These are phyloP conservation scores for Cryptomyrus ogoouensis DNA, from an alignment of 2,113 vertebrate species.

Conservation along the genomic window DNA sequence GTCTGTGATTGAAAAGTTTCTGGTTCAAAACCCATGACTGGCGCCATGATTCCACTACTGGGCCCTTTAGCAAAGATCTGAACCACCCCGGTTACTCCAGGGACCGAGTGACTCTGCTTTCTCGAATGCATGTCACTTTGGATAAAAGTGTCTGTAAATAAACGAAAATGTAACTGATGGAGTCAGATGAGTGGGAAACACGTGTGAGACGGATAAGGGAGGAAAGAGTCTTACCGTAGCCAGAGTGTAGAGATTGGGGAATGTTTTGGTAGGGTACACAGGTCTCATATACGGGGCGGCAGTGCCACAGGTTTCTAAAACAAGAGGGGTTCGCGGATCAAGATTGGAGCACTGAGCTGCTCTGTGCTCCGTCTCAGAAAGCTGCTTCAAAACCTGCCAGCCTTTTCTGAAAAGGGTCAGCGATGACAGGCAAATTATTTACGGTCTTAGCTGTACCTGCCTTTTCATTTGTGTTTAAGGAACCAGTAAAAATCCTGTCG, in stretches of 20 bases:
- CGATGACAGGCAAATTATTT: background rate
- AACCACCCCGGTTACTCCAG: background rate
- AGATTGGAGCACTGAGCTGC: background rate
- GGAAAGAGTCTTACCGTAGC: constrained; percentile 73
- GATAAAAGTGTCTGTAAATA: background rate
- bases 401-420: background rate
- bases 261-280: constrained; percentile 93
- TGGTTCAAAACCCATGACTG: background rate
- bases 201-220: background rate
- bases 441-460: background rate
- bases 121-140: background rate
- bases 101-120: background rate
- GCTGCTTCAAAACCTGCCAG: background rate
- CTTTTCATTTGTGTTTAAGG: background rate
- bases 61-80: background rate
- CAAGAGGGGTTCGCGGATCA: background rate
- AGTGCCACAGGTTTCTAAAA: constrained; percentile 81
- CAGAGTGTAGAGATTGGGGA: constrained; percentile 91
- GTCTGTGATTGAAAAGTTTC: background rate
- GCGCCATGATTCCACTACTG: background rate
- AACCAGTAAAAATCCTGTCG: background rate
- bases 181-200: background rate
- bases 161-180: background rate
- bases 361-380: background rate
- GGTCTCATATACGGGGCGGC: constrained; percentile 90